These are phyloP conservation scores for Clunio marinus DNA, from an alignment of 2,888 invertebrate species.

Conservation along the genomic window DNA sequence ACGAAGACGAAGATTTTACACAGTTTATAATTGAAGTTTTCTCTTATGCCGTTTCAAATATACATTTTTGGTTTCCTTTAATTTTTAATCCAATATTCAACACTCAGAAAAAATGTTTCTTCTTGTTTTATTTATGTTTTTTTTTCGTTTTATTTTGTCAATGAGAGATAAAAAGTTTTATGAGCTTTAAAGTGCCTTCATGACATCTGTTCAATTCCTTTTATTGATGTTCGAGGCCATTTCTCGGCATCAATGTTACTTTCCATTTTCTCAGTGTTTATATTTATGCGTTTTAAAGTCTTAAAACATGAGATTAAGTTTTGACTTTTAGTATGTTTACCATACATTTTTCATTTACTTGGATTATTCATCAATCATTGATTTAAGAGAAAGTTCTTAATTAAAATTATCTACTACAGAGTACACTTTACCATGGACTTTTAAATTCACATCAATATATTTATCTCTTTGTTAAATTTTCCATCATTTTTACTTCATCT, in stretches of 20 bases:
- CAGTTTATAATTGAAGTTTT: constrained; percentile 12
- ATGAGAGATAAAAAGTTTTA: background rate
- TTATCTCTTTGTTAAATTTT: background rate
- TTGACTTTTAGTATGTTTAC: constrained; percentile 10
- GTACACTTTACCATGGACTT: constrained; percentile 15
- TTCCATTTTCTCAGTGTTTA: background rate
- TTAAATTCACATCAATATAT: constrained; percentile 34
- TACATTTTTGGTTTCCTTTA: too few species aligned
- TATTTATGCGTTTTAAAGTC: too few species aligned
- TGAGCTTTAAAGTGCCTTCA: background rate
- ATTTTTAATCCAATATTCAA: constrained; percentile 26
- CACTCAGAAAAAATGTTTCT: constrained; percentile 24
- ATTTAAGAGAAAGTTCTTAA: background rate
- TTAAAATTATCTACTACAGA: constrained; percentile 1
- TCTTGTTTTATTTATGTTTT: background rate
- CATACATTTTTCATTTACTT: background rate
- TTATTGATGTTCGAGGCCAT: background rate
- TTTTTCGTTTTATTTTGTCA: background rate
- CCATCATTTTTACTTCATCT: background rate
- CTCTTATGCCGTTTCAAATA: background rate
- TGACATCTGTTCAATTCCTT: background rate
- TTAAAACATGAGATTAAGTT: constrained; percentile 9
- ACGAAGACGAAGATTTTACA: constrained; percentile 31
- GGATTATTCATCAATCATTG: constrained; percentile 9
- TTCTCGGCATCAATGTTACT: background rate